These are phyloP conservation scores for Albula goreensis DNA, from an alignment of 2,113 vertebrate genomes.

Conservation along the genomic window DNA sequence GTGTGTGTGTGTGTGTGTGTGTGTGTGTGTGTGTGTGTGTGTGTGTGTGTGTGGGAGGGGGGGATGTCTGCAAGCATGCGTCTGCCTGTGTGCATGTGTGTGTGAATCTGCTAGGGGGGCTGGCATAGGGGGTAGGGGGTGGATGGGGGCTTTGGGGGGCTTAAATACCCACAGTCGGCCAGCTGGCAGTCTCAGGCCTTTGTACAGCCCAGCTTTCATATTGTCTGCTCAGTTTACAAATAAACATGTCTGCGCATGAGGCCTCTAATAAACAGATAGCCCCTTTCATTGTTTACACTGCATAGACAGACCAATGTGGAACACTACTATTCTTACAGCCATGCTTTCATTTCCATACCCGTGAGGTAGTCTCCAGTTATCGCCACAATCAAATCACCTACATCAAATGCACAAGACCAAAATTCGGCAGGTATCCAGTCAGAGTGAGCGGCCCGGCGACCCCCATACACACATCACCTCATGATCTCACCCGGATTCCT, in stretches of 20 bases:
- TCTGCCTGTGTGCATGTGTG: constrained; percentile 33
- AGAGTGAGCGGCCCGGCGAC: background rate
- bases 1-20: constrained; percentile 21
- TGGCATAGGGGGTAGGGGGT: constrained; percentile 43
- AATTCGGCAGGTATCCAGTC: background rate
- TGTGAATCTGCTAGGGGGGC: constrained; percentile 44
- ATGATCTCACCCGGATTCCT: background rate
- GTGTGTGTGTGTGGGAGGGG: background rate
- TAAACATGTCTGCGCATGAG: constrained; percentile 54
- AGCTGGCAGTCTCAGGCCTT: constrained; percentile 61
- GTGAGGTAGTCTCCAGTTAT: constrained; percentile 13
- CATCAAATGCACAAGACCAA: background rate
- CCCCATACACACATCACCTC: background rate
- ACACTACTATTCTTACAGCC: background rate
- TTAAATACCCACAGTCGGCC: constrained; percentile 53
- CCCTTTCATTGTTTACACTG: constrained; percentile 31
- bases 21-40: constrained; percentile 14
- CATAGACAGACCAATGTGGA: background rate
- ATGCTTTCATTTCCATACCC: background rate
- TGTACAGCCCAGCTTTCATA: constrained; percentile 58
- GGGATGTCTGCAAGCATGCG: background rate
- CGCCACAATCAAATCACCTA: constrained; percentile 3
- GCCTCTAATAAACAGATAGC: constrained; percentile 46
- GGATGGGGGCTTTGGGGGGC: constrained; percentile 1
- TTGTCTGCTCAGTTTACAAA: constrained; percentile 62